Evolutionary conservation across 2,113 vertebrate species (phyloP), one percentile per base, ranked within the genome.

Genomic region (Willisornis vidua): DNA sequence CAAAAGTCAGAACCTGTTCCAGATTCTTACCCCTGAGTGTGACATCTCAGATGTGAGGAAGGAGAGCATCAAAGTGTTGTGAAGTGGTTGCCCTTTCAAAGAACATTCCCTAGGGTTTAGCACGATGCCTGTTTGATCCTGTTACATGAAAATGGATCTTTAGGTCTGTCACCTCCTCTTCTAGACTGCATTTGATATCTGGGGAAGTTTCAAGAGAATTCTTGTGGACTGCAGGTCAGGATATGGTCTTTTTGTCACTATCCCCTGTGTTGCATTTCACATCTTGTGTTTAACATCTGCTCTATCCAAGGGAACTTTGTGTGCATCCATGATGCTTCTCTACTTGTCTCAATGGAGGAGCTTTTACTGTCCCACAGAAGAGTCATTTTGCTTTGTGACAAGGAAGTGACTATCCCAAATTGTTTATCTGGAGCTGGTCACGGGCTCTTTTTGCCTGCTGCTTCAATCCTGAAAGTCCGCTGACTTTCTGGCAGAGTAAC

Each of bases 1-100:
- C 93, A 95, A 59, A 86, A 95, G 68, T 92, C 85, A 95, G 85
- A 95, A 94, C 95, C 94, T 96, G 91, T 94, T 81, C 80, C 57
- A 57, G 67, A 41, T 68, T 94, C 75, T 79, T 75, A 55, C 37
- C 59, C 70, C 37, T 0, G 3, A 4, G 7, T 54, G 66, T 93
- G 82, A 83, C 66, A 68, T 79, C 87, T 94, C 63, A 93, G 89
- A 84, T 85, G 87, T 43, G 77, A 72, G 51, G 79, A 90, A 94
- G 71, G 48, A 94, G 65, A 85, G 95, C 85, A 90, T 96, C 91
- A 97, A 96, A 97, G 96, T 28, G 0, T 43, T 66, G 78, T 0
- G 14, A 96, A 96, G 90, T 3, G 0, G 43, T 62, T 94, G 57
- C 71, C 72, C 51, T 95, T 93, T 87, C 23, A 39, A 94, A 91